Conservation (phyloP, 1,140 invertebrate genomes). For the Chlorops oryzae region DNA sequence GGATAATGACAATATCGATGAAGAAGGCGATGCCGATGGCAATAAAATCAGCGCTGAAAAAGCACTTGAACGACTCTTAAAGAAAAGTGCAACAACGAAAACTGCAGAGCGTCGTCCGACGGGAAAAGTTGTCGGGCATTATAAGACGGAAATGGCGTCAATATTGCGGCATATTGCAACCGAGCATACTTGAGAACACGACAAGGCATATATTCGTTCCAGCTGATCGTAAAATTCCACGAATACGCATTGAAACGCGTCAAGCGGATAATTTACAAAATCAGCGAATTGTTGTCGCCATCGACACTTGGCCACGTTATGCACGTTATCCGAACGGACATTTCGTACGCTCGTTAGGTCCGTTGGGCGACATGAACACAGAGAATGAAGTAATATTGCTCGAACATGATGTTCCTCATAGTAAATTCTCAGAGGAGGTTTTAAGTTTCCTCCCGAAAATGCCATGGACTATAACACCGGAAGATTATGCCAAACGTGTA, state of each 20-base stretch:
- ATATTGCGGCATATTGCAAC: slow-evolving; percentile 91
- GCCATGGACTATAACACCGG: slow-evolving; percentile 82
- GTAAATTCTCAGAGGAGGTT: slow-evolving; percentile 89
- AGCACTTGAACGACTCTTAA: too few relatives aligned
- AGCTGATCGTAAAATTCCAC: slow-evolving; percentile 82
- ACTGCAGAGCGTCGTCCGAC: slow-evolving; percentile 56
- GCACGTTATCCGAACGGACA: slow-evolving; percentile 75
- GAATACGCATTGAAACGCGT: slow-evolving; percentile 85
- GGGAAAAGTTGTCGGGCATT: slow-evolving; percentile 88
- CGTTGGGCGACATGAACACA: slow-evolving; percentile 74
- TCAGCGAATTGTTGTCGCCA: slow-evolving; percentile 86
- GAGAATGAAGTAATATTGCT: slow-evolving; percentile 94
- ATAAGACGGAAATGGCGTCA: slow-evolving; percentile 94
- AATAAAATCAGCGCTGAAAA: too few relatives aligned
- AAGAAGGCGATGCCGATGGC: slow-evolving; percentile 62
- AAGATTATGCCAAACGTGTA: slow-evolving; percentile 72
- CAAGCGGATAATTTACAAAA: slow-evolving; percentile 73
- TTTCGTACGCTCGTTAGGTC: slow-evolving; percentile 79
- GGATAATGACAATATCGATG: slow-evolving; percentile 65
- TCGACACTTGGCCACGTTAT: slow-evolving; percentile 87
- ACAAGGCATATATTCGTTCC: slow-evolving; percentile 81
- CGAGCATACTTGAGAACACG: slow-evolving; percentile 65
- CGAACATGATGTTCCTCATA: slow-evolving; percentile 96
- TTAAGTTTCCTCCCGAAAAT: slow-evolving; percentile 84
- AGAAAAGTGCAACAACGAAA: slow-evolving; percentile 47